Percentiles rank a stretch among this genome's conserved stretches.
These are phyloP conservation scores for Serinus canaria DNA, from an alignment of 2,113 vertebrate species.

Conservation along the genomic window DNA sequence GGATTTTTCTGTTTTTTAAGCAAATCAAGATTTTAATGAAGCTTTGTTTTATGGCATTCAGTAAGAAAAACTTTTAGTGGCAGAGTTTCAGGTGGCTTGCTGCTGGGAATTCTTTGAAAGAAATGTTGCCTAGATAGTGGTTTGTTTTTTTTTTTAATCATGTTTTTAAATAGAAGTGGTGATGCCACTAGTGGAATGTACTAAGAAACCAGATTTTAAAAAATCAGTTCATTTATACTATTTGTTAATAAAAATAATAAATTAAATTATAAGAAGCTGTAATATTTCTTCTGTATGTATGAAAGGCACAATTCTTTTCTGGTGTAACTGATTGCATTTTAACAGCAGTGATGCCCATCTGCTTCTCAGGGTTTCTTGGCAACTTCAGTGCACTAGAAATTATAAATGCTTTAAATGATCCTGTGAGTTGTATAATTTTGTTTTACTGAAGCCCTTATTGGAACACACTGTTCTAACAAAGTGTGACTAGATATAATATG, in stretches of 20 bases:
- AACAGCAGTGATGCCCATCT: slow-evolving; percentile 49
- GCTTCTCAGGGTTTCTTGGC: slow-evolving; percentile 52
- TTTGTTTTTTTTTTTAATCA: not conserved
- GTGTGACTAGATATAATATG: not conserved
- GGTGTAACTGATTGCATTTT: slow-evolving; percentile 15
- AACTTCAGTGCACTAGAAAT: slow-evolving; percentile 25
- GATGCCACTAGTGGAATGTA: not conserved
- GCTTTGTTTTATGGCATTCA: not conserved
- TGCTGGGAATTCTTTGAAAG: not conserved
- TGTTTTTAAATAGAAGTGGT: not conserved
- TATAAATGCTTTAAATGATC: slow-evolving; percentile 26
- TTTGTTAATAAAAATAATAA: not conserved
- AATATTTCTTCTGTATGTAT: not conserved
- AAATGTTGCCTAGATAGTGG: not conserved
- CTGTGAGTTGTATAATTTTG: slow-evolving; percentile 20
- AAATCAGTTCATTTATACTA: not conserved
- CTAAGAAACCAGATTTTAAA: not conserved
- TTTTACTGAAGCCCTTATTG: slow-evolving; percentile 11
- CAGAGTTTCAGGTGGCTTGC: not conserved
- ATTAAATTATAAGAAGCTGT: not conserved
- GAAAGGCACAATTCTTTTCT: not conserved
- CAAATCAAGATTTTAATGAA: not conserved
- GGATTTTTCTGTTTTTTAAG: not conserved
- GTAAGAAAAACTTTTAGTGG: not conserved
- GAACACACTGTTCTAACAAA: slow-evolving; percentile 41